Evolutionary conservation across 2,113 vertebrate species (phyloP).

Genomic region (Ifrita kowaldi): DNA sequence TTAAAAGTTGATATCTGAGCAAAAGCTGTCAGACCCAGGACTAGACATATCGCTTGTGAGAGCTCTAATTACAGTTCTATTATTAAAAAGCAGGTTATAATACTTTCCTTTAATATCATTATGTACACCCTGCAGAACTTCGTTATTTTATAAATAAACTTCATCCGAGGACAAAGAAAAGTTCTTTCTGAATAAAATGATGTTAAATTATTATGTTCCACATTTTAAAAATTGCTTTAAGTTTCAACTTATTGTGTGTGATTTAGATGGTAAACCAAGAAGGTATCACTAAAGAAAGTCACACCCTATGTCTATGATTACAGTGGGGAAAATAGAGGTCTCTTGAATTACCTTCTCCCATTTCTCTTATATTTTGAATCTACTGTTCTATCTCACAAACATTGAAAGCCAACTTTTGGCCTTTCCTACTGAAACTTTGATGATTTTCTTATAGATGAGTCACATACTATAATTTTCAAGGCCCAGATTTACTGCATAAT

Average conservation of each 20-base stretch:
- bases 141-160: conserved; percentile 30
- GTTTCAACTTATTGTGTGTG: neutral
- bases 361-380: neutral
- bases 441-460: neutral
- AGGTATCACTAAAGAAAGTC: neutral
- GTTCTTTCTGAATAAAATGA: neutral
- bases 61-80: conserved; percentile 29
- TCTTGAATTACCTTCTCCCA: neutral
- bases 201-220: neutral
- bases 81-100: conserved; percentile 30
- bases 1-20: neutral
- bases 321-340: accelerated
- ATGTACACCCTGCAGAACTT: neutral
- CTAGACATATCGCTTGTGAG: neutral
- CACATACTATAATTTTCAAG: neutral
- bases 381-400: neutral
- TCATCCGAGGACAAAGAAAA: neutral
- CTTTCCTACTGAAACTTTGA: neutral
- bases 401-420: neutral
- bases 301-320: neutral
- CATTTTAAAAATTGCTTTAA: neutral
- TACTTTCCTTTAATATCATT: neutral
- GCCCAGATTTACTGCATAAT: neutral
- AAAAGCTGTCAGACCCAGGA: neutral
- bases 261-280: neutral